Evolutionary conservation across 2,888 invertebrate species (phyloP).

Genomic region (Ophion ventricosus): DNA sequence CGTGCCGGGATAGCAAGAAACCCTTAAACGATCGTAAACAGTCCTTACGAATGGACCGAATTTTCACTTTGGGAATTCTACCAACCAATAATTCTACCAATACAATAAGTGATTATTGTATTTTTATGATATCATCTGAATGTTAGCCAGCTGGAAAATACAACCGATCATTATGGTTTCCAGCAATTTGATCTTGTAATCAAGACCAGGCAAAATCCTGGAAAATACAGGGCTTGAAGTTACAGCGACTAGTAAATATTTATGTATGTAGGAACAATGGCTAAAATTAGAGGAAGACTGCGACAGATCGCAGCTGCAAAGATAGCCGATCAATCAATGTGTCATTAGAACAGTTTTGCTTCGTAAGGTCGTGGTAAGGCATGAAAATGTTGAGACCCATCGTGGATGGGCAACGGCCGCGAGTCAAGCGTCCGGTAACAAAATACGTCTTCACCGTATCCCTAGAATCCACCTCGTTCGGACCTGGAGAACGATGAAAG

Average conservation of each 20-base stretch:
- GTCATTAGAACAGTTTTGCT: background rate
- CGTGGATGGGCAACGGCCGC: slow-evolving; percentile 30
- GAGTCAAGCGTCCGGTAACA: background rate
- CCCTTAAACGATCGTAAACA: slow-evolving; percentile 64
- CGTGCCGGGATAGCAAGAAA: slow-evolving; percentile 46
- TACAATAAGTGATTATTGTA: slow-evolving; percentile 21
- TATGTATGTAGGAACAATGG: too few relatives aligned
- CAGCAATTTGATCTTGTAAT: background rate
- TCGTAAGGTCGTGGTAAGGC: background rate
- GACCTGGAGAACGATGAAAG: slow-evolving; percentile 63
- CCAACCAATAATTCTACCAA: slow-evolving; percentile 63
- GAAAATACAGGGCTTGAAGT: too few relatives aligned
- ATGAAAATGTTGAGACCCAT: background rate
- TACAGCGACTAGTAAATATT: too few relatives aligned
- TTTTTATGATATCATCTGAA: background rate
- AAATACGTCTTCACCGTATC: slow-evolving; percentile 28
- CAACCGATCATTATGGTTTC: background rate
- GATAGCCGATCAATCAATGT: background rate
- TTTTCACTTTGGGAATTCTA: slow-evolving; percentile 62
- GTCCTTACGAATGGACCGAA: slow-evolving; percentile 56
- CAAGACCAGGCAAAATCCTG: background rate
- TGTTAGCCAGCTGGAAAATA: background rate
- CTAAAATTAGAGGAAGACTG: background rate
- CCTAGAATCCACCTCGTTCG: slow-evolving; percentile 32
- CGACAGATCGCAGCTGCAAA: background rate